Base-by-base conservation (phyloP, 64 coral and sea anemone species). In the Porites lutea region DNA sequence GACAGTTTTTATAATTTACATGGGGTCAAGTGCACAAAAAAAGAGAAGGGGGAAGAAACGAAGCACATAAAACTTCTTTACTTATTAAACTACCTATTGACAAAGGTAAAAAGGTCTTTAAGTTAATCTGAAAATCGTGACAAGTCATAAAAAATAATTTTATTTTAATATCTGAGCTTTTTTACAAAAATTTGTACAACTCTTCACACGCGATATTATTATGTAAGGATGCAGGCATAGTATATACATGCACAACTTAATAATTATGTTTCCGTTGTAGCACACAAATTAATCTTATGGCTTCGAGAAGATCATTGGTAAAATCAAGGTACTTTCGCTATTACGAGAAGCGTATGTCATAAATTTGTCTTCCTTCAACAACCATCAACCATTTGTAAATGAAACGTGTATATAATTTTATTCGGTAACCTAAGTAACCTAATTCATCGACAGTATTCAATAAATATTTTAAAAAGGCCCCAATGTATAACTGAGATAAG, bases 391-490 rank as follows among this genome's bases (percentile, higher is more conserved):
- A 64, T 4, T 64, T 64, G 11, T 12, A 78, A 55, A 27, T 78
- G n/a, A 78, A 4, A 77, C 46, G 15, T 18, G 6, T 19, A n/a
- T 23, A 78, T 54, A 78, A 3, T 13, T 6, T 54, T 15, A 15
- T 18, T 10, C 8, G 55, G 8, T 3, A 78, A 12, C 8, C 53
- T 78, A 21, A 55, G 3, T 3, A 78, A 55, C 9, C 46, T 74
- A 13, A 48, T 4, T 9, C 75, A 9, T 21, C 15, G 20, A 57
- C 3, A 8, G 23, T 78, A 55, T 16, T 21, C 50, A 78, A 78
- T 78, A 78, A 78, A 78, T 78, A 78, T 2, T 78, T 78, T 54
- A 53, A 11, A 78, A 78, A 78, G 18, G 18, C 75, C 16, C 51
- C 18, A 37, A 37, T 37, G 27, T 37, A 37, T 37, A 37, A 37